Evolutionary conservation across 2,113 vertebrate species (phyloP), one percentile per base, ranked within the genome.

Genomic region (Lepidothrix coronata): DNA sequence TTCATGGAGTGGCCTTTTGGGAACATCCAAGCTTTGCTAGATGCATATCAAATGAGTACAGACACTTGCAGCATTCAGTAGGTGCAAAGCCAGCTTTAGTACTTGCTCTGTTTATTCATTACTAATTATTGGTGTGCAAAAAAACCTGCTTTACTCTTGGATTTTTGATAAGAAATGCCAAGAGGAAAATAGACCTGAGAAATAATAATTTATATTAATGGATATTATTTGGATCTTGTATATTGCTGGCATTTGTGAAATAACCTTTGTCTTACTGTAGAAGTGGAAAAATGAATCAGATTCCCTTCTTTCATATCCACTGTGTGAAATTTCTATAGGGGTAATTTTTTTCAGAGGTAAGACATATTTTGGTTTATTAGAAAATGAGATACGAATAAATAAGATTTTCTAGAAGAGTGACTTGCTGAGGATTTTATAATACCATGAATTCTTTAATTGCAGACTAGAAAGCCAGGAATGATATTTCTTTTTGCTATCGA

Each of bases 61-160:
- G 99, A 99, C 99, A 99, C 99, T 99, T 99, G 99, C 99, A 99
- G 99, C 99, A 99, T 99, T 99, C 99, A 99, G 99, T 99, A 99
- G 99, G 99, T 99, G 99, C 99, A 99, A 99, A 98, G 98, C 98
- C 99, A 99, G 98, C 99, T 99, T 98, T 98, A 98, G 97, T 98
- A 98, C 98, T 98, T 98, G 98, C 98, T 98, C 97, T 98, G 97
- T 98, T 98, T 98, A 97, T 98, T 98, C 96, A 97, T 95, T 97
- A 96, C 97, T 98, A 98, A 97, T 96, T 49, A 93, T 43, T 82
- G 62, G 12, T 76, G 14, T 94, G 92, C 92, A 95, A 96, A 81
- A 81, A 88, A 52, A 8, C 2, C 66, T 96, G 95, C 86, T 95
- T 97, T 97, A 83, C 51, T 91, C 74, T 95, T 58, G 48, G 66